Evolutionary conservation across 2,888 invertebrate genomes (phyloP), one percentile per base, ranked within the genome.

Genomic region (Drosophila aldrichi): DNA sequence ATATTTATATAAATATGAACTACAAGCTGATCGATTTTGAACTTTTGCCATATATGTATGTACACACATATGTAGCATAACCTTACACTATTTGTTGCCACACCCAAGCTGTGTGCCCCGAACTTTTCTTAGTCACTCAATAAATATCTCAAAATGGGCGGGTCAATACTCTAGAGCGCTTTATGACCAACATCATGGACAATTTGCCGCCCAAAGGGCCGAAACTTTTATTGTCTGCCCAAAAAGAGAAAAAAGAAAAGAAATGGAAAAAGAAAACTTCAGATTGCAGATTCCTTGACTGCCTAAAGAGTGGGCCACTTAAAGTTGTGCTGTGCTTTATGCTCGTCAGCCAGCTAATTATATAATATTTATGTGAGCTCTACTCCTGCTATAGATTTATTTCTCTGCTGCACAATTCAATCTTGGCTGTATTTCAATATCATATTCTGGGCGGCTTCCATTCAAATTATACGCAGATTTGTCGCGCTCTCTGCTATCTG

Each of bases 101-200:
- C 32, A 3, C 29, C 14, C 0, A 10, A 32, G 32, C 14, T 44
- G 2, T 41, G 25, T 16, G 18, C n/a, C 25, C 10, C 6, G 44
- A 40, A 34, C 25, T 59, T 51, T 49, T 46, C 22, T n/a, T 29
- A 48, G 12, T 1, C 52, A 48, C 59, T 65, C 44, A 49, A 69
- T 65, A 76, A 65, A 52, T 61, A 49, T 34, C 38, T 34, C 9
- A 14, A 43, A 59, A 25, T 25, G 34, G 43, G 25, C 49, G 67
- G 72, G 72, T 73, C 80, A 78, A 73, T 80, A 82, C n/a, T 78
- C 81, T 72, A 74, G 79, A 77, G 82, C 82, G 81, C 62, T 82
- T 81, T 79, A 82, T 82, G 67, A 40, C 70, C 67, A 79, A 52
- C 55, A 66, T 79, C 79, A 81, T 82, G 72, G 72, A 62, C 77